Evolutionary conservation across 2,113 vertebrate genomes (phyloP), one percentile per base, ranked within the genome.

Genomic region (Hystrix cristata): DNA sequence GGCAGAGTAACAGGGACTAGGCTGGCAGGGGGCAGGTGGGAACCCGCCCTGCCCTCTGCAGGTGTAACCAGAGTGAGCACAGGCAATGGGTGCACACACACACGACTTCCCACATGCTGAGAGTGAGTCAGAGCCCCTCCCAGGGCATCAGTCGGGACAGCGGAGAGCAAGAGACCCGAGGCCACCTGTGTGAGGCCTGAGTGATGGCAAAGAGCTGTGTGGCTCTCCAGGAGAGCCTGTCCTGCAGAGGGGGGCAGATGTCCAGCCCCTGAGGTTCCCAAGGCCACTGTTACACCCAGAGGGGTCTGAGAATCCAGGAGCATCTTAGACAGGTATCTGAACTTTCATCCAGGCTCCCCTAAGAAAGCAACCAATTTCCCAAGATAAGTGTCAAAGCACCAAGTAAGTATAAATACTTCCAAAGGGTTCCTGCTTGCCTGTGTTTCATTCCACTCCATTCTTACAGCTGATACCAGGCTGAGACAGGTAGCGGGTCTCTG

Each of bases 61-160:
- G 59, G 21, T 74, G 29, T 3, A 3, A 51, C 34, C 23, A 15
- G 1, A 15, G 21, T 0, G 11, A 88, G 62, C 71, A 48, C 65
- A 55, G 71, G 34, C 23, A 6, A 11, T 2, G 15, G 10, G 57
- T 4, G 15, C 0, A 10, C 16, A 14, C 14, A 16, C 57, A 5
- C 29, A 13, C 12, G 10, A 60, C 29, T 34, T 9, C 29, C 25
- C 25, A n/a, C 2, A 31, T 0, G 7, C 2, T 16, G 34, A 19
- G 15, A 14, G 3, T 0, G 6, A 4, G 16, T 27, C 18, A 4
- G 25, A 51, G 29, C 0, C 3, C 3, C 0, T 2, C 3, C 25
- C 25, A 78, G 74, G 25, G 13, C 46, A 13, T 25, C 25, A 16
- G 46, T 25, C 46, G 51, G 74, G 72, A 13, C 43, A 4, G 2